Evolutionary conservation across 1,140 invertebrate species (phyloP), one percentile per base, ranked within the genome.

Genomic region (Gonioctena quinquepunctata): DNA sequence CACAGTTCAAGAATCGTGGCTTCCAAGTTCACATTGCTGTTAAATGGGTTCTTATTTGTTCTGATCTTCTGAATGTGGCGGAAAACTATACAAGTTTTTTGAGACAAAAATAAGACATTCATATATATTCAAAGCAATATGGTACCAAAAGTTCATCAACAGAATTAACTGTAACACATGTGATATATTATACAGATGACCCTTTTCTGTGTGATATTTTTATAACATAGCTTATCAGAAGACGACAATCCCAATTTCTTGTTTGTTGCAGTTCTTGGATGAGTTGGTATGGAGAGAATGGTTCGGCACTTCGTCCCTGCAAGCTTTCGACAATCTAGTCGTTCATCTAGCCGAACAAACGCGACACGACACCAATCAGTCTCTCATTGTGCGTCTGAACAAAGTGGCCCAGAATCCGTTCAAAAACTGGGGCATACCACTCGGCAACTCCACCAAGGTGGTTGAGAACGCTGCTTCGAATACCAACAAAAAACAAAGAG

Each of bases 301-400:
- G 74, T 95, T 89, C 78, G 94, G 93, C 0, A 85, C 87, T 2
- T 90, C 91, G 6, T 87, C 93, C 0, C 85, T 89, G n/a, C 87
- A 90, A 77, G 90, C 93, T 0, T 96, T 95, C 78, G 90, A 94
- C 72, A 94, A 92, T 76, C 92, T 96, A 50, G 89, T 95, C 3
- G 72, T 82, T 4, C 93, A 96, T 79, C 89, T 95, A 48, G 87
- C 91, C 0, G 91, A 94, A 76, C 92, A 93, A 81, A 94, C 93
- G 0, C 89, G 88, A 68, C 78, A 87, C 7, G 87, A 90, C 50
- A 79, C 81, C 27, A 85, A 85, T 82, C 83, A 84, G 77, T 84
- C 82, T 0, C 82, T 86, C 2, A 81, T 83, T 19, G 72, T 82
- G 11, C 79, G 82, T 26, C 74, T 86, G 54, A 83, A 84, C 77